Evolutionary conservation across 2,888 invertebrate genomes (phyloP).

Genomic region (Selenia dentaria): DNA sequence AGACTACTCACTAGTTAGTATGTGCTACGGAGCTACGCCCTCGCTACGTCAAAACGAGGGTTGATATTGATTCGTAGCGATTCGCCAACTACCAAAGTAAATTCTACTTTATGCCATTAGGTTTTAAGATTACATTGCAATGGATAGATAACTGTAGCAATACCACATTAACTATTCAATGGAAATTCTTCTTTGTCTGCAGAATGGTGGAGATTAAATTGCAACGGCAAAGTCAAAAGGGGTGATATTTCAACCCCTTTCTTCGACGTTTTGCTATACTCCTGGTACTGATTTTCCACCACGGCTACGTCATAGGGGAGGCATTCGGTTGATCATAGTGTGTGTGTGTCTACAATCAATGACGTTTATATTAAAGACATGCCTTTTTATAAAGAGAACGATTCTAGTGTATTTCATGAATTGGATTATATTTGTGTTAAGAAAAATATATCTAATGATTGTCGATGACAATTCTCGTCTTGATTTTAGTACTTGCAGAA

Average conservation of each 20-base stretch:
- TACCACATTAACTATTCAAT: background rate
- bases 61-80: conserved; percentile 55
- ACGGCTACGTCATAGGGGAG: background rate
- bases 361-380: too few relatives aligned
- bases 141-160: background rate
- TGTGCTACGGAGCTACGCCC: conserved; percentile 45
- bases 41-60: conserved; percentile 55
- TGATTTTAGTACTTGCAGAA: too few relatives aligned
- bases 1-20: background rate
- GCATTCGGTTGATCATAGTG: too few relatives aligned
- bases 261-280: conserved; percentile 4
- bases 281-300: conserved; percentile 14
- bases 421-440: too few relatives aligned
- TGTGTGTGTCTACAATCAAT: too few relatives aligned
- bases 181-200: background rate
- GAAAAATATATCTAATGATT: too few relatives aligned
- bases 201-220: conserved; percentile 15
- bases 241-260: conserved; percentile 8
- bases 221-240: conserved; percentile 17
- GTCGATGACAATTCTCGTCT: too few relatives aligned
- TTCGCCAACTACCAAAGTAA: conserved; percentile 11
- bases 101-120: conserved; percentile 11
- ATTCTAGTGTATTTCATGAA: too few relatives aligned
- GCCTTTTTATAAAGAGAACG: too few relatives aligned
- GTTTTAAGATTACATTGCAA: conserved; percentile 4